Evolutionary conservation across 1,140 invertebrate genomes (phyloP).

Genomic region (Hylaeus volcanicus): DNA sequence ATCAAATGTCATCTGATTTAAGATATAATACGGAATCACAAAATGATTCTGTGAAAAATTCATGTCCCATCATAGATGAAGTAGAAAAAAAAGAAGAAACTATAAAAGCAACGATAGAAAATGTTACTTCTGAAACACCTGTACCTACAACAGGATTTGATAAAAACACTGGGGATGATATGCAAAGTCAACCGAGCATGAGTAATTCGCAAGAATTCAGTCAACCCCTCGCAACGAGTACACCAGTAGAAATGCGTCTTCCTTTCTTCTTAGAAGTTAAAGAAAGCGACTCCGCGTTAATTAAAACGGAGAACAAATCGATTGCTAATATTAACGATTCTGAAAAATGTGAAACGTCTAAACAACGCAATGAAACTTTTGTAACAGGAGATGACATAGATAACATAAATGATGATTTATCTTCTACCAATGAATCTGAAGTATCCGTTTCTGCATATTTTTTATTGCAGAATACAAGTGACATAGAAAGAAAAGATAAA

Average conservation of each 20-base stretch:
- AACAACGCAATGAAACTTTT: not conserved
- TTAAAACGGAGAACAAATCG: not conserved
- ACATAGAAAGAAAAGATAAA: conserved; percentile 6
- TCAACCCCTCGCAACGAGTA: conserved; percentile 5
- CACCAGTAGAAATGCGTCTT: not conserved
- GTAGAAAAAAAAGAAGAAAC: no score
- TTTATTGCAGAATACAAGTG: not conserved
- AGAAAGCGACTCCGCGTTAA: not conserved
- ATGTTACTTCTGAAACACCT: not conserved
- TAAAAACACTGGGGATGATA: not conserved
- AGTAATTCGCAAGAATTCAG: not conserved
- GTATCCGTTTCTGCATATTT: conserved; percentile 4
- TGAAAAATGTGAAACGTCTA: not conserved
- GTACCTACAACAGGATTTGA: no score
- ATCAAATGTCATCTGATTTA: conserved; percentile 12
- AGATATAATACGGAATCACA: not conserved
- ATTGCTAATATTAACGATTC: not conserved
- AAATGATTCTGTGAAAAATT: not conserved
- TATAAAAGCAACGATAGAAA: not conserved
- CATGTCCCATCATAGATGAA: not conserved
- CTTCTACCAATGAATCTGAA: conserved; percentile 13
- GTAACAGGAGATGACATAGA: not conserved
- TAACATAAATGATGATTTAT: conserved; percentile 3
- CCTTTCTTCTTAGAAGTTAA: not conserved
- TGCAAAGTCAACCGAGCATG: not conserved